Conservation (phyloP, 2,113 vertebrate species). For the Actenoides lindsayi region DNA sequence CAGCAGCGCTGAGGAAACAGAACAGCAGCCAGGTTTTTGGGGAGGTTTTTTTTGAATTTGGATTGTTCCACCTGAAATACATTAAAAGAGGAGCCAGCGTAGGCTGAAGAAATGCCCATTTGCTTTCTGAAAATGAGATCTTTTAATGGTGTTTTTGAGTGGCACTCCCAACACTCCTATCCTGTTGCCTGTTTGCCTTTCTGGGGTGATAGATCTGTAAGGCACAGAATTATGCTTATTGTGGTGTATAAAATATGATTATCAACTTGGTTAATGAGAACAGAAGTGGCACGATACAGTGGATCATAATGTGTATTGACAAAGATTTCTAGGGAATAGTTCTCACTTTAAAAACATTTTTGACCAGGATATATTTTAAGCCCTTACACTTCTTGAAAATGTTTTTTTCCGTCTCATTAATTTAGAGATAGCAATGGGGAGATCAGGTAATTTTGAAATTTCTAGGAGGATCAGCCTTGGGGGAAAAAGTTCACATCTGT, state of each 20-base stretch:
- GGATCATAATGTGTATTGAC: neutral
- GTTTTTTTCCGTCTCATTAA: neutral
- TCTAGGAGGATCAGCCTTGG: neutral
- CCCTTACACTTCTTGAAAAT: neutral
- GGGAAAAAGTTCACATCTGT: neutral
- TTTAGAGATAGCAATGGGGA: neutral
- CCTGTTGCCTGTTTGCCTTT: neutral
- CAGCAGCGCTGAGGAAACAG: neutral
- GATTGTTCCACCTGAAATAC: neutral
- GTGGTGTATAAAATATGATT: neutral
- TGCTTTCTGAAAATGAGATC: neutral
- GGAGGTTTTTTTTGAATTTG: neutral
- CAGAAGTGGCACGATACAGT: neutral
- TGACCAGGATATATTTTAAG: neutral
- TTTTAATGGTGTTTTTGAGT: neutral
- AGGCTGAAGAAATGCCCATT: neutral
- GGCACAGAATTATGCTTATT: neutral
- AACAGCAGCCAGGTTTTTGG: neutral
- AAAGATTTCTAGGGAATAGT: neutral
- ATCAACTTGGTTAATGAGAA: neutral
- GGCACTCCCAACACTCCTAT: fast-evolving
- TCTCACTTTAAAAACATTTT: neutral
- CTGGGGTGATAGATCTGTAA: neutral
- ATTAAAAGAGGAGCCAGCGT: neutral
- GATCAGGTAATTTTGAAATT: neutral